A percentile compares a stretch with the other conserved stretches of the same genome.
phyloP scores from a whole-genome alignment of 2,113 vertebrate species.

The Oriolus oriolus region DNA sequence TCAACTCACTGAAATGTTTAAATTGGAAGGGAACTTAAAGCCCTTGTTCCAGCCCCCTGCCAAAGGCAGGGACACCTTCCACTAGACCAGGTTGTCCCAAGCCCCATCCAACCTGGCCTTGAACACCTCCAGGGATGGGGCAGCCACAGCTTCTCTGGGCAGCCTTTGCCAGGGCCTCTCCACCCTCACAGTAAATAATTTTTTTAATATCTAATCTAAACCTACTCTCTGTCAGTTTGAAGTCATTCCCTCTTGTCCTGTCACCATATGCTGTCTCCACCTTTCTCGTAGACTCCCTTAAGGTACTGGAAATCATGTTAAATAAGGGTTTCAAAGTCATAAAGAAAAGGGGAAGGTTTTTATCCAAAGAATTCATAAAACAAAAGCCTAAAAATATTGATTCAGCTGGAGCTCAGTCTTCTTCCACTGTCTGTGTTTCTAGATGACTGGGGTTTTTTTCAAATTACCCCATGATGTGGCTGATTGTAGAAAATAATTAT shows the following conservation, averaged over 20 bases:
- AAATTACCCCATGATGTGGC: neutral
- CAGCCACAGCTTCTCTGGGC: neutral
- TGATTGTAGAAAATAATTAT: neutral
- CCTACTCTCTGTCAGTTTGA: neutral
- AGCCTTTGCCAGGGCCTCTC: neutral
- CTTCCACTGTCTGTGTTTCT: neutral
- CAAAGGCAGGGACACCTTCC: neutral
- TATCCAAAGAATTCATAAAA: neutral
- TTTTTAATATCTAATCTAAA: neutral
- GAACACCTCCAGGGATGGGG: neutral
- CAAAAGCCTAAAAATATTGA: neutral
- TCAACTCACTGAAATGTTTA: neutral
- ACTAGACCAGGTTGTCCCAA: neutral
- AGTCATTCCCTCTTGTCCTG: neutral
- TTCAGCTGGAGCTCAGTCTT: neutral
- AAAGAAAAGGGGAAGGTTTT: neutral
- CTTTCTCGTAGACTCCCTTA: neutral
- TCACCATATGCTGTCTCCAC: neutral
- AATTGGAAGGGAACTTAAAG: neutral
- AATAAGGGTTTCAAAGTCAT: neutral
- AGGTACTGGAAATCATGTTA: neutral
- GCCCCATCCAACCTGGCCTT: neutral
- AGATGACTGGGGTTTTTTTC: rapidly evolving
- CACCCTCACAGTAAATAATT: neutral
- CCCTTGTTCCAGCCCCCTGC: neutral